Evolutionary conservation across 1,140 invertebrate genomes (phyloP), one percentile per base, ranked within the genome.

Genomic region (Glomeris maerens): DNA sequence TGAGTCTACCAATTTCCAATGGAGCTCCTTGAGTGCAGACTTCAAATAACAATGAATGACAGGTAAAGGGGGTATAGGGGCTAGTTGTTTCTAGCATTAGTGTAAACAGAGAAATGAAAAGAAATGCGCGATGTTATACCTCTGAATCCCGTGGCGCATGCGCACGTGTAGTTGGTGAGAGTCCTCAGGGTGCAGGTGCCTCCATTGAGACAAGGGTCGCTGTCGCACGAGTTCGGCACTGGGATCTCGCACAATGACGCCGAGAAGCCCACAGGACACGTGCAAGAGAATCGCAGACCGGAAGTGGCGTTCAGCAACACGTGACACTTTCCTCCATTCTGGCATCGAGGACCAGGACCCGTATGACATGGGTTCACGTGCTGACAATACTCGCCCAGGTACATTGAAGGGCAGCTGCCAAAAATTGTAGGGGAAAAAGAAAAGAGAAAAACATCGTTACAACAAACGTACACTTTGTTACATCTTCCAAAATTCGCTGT

Each of bases 311-410:
- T 78, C 47, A 79, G 75, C 44, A 77, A 72, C 21, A 91, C 85
- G 50, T 80, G 69, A 66, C 93, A 96, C 1, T 83, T 84, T 42
- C 90, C 92, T 3, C 88, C 88, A 66, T 97, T 96, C 66, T 92
- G 86, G 68, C 85, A 91, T 39, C 85, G 77, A 7, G 77, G 72
- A 22, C 75, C 77, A 0, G 78, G 77, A 3, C 80, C 84, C 42
- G 84, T 88, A 60, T 84, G 77, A 66, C 92, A 97, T 1, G 92
- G 91, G 70, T 95, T 94, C 52, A 78, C 72, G 64, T 90, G 79
- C 62, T 95, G 84, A 63, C 92, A 97, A 70, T 88, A 94, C 65
- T 93, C 87, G 55, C 91, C 91, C 38, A 91, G 84, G 70, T 81
- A 92, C 63, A 81, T 78, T 20, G 83, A 78, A 49, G 86, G 84